phyloP scores from a whole-genome alignment of 2,888 invertebrate genomes.

The Anagyrus pseudococci region DNA sequence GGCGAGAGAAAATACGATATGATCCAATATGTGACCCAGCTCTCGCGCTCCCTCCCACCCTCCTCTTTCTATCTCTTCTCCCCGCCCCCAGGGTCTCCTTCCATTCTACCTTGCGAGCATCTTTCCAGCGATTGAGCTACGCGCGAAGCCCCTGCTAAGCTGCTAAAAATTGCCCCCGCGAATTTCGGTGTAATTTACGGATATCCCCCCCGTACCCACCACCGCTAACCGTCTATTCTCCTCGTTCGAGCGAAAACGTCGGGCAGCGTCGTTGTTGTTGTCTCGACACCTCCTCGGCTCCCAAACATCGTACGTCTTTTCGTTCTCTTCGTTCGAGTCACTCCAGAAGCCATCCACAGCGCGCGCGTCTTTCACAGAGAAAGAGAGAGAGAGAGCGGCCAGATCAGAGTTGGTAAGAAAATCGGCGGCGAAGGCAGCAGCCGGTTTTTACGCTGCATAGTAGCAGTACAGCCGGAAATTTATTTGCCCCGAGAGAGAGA shows the following conservation, averaged over 20 bases:
- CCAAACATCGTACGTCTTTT: no score
- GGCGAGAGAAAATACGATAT: constrained; percentile 60
- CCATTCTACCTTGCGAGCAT: no score
- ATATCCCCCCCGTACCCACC: background rate
- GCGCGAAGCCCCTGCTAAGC: constrained; percentile 51
- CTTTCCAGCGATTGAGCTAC: no score
- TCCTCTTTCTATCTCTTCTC: constrained; percentile 8
- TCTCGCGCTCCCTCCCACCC: constrained; percentile 20
- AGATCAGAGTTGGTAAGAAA: no score
- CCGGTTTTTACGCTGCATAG: background rate
- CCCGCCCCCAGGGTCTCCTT: no score
- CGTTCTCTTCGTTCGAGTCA: no score
- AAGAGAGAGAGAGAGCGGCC: no score
- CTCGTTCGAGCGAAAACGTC: no score
- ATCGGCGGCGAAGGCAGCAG: constrained; percentile 31
- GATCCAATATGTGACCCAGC: constrained; percentile 60
- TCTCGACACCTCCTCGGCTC: no score
- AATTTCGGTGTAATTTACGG: constrained; percentile 58
- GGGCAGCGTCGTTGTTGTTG: no score
- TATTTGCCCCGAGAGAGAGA: constrained; percentile 2
- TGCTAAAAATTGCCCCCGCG: constrained; percentile 58
- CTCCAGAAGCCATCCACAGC: no score
- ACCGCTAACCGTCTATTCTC: background rate
- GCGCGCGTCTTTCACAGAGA: no score
- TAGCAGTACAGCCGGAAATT: background rate